Percentiles rank a stretch among this genome's conserved stretches.
Evolutionary conservation across 1,140 invertebrate genomes (phyloP).

Genomic region (Diachasmimorpha longicaudata): DNA sequence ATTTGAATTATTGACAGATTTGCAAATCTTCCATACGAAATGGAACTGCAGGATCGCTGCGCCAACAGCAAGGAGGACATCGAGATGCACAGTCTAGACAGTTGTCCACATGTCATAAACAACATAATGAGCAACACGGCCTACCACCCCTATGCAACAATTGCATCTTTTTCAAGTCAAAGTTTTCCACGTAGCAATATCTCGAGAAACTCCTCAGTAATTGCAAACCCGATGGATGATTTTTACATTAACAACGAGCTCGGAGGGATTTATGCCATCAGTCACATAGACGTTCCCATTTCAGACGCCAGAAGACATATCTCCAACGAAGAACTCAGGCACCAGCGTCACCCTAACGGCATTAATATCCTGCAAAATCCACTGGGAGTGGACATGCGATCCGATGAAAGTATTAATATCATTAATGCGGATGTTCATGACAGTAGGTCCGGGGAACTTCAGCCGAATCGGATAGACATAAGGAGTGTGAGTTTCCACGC

Average conservation of each 20-base stretch:
- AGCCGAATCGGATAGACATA: neutral
- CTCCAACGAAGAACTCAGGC: slow-evolving; percentile 11
- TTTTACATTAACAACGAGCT: slow-evolving; percentile 50
- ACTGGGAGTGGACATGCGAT: neutral
- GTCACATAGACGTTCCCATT: neutral
- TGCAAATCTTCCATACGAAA: slow-evolving; percentile 50
- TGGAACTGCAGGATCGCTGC: slow-evolving; percentile 45
- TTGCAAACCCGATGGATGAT: slow-evolving; percentile 47
- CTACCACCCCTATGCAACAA: slow-evolving; percentile 37
- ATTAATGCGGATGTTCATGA: neutral
- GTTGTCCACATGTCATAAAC: slow-evolving; percentile 42
- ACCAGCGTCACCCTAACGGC: neutral
- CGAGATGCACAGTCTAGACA: slow-evolving; percentile 49
- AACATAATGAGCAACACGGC: slow-evolving; percentile 43
- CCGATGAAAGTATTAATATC: neutral
- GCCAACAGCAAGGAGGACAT: slow-evolving; percentile 49
- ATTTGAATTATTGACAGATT: slow-evolving; percentile 38
- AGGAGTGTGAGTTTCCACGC: neutral
- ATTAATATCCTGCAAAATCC: neutral
- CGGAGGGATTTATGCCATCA: slow-evolving; percentile 18
- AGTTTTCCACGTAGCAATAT: slow-evolving; percentile 43
- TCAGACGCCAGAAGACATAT: neutral
- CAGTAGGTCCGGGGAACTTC: neutral
- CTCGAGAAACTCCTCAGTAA: slow-evolving; percentile 46
- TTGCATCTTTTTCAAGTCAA: slow-evolving; percentile 45